Percentiles rank a stretch among this genome's conserved stretches.
Conservation (phyloP, 1,140 invertebrate genomes). For the Pentalonia nigronervosa region DNA sequence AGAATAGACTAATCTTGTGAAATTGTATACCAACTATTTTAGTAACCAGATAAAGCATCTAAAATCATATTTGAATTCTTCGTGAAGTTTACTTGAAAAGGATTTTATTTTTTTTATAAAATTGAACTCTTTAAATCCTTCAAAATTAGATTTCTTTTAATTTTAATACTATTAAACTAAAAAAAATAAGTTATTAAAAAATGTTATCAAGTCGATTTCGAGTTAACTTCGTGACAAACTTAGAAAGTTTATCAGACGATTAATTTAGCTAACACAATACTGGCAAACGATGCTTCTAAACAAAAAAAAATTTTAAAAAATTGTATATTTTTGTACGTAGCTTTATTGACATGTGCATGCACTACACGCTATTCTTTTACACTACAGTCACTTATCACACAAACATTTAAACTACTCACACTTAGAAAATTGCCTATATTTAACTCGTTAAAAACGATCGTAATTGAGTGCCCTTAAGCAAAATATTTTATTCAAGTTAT, state of each 20-base stretch:
- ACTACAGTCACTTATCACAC: neutral
- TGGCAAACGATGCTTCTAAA: neutral
- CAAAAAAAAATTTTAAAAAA: too few relatives aligned
- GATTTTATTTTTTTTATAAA: neutral
- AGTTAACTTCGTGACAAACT: neutral
- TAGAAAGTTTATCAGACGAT: neutral
- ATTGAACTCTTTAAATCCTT: neutral
- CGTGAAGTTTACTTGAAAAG: neutral
- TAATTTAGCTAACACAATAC: neutral
- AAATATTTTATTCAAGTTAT: neutral
- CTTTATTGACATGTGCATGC: too few relatives aligned
- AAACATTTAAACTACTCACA: neutral
- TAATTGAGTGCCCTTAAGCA: neutral
- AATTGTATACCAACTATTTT: neutral
- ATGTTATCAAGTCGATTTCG: neutral
- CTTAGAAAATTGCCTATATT: neutral
- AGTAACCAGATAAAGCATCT: neutral
- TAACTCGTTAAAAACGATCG: neutral
- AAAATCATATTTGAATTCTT: neutral
- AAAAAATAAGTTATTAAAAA: neutral
- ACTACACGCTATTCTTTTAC: too few relatives aligned
- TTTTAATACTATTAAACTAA: too few relatives aligned
- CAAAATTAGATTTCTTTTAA: neutral
- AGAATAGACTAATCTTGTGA: neutral
- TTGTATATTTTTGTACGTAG: too few relatives aligned